Evolutionary conservation across 2,888 invertebrate genomes (phyloP).

Genomic region (Brachylomia viminalis): DNA sequence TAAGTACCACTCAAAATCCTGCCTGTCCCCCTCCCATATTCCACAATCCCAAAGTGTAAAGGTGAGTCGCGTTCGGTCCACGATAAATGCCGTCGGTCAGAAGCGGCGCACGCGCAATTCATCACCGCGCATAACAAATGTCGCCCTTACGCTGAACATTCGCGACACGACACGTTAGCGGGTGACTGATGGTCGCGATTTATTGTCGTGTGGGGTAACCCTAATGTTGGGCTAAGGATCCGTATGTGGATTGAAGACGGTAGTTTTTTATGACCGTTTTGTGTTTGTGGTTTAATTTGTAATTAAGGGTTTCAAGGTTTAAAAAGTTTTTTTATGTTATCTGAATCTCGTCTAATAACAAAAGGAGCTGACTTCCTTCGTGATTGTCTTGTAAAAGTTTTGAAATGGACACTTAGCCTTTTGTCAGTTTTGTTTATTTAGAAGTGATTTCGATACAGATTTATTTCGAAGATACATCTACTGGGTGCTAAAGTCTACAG

Average conservation of each 20-base stretch:
- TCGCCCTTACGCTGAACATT: constrained; percentile 68
- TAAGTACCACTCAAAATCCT: neutral
- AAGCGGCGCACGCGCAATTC: constrained; percentile 73
- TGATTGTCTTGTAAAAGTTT: no score
- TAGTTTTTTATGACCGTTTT: neutral
- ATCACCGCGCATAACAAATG: constrained; percentile 74
- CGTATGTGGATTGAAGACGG: neutral
- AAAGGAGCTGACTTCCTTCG: no score
- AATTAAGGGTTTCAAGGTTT: neutral
- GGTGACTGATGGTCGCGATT: constrained; percentile 60
- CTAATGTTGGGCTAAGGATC: constrained; percentile 40
- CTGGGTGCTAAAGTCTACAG: no score
- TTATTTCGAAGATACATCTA: no score
- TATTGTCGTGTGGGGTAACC: constrained; percentile 47
- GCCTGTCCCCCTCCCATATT: constrained; percentile 30
- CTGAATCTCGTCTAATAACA: no score
- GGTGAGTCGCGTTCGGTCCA: constrained; percentile 70
- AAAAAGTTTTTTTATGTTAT: no score
- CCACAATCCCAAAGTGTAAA: constrained; percentile 53
- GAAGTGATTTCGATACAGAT: no score
- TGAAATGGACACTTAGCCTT: no score
- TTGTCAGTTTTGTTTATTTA: no score
- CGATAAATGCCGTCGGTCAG: constrained; percentile 80
- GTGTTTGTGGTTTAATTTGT: neutral
- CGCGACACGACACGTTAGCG: constrained; percentile 57